Evolutionary conservation across 2,888 invertebrate species (phyloP), one percentile per base, ranked within the genome.

Genomic region (Ephialtes manifestator): DNA sequence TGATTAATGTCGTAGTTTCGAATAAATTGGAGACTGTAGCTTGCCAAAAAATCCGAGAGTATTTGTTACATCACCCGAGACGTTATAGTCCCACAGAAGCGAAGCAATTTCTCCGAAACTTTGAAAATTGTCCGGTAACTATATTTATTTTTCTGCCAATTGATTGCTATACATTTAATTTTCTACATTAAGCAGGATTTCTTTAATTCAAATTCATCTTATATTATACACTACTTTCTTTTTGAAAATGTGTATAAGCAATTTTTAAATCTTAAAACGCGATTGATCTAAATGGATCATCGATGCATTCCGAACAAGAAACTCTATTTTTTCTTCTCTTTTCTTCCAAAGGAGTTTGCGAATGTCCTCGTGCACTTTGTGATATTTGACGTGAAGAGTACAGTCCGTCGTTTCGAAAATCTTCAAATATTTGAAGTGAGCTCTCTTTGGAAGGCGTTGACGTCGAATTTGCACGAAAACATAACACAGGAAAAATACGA

Each of bases 291-390:
- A 35, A 8, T 35, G 0, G 1, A 1, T 35, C 35, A 35, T 35
- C 35, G 8, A 35, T 24, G 35, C 35, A 2, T 35, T 8, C 35
- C 8, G 35, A 35, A 35, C 35, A 35, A 10, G 39, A 39, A 39
- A 39, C 24, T 8, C 1, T 39, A 39, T 10, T 68, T 60, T 39
- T 1, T 48, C 78, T 79, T 67, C 86, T 80, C 71, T 72, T 81
- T 81, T 35, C 2, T 76, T 87, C 88, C 87, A 31, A 84, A 92
- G 92, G 87, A 90, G 55, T 90, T 93, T 80, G 76, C 88, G 11
- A 83, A 86, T n/a, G 88, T 93, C 79, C 81, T 92, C 28, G 87
- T 90, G 24, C 88, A 90, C 35, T 91, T 90, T 53, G 87, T 94
- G 72, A 84, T 90, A 46, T 87, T 88, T 48, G 92, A 94, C 51